Evolutionary conservation across 2,797 vertebrate genomes (phyloP).

Genomic region (Trematomus bernacchii): DNA sequence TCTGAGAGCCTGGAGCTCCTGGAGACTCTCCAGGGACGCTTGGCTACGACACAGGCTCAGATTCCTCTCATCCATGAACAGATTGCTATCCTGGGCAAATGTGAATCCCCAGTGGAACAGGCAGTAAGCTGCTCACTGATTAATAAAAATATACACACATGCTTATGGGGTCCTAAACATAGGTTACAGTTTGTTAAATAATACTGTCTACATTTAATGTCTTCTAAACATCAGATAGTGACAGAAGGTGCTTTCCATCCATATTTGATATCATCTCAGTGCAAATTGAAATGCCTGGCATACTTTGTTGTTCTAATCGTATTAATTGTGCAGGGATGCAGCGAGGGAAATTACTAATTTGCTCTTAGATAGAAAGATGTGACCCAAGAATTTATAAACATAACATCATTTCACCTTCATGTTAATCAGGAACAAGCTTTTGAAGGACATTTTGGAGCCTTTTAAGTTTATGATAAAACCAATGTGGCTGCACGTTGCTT

Average conservation of each 20-base stretch:
- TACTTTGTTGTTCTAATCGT: slow-evolving; percentile 45
- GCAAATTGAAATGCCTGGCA: slow-evolving; percentile 59
- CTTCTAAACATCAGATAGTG: slow-evolving; percentile 8
- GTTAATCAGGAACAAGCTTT: slow-evolving; percentile 20
- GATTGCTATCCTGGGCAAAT: slow-evolving; percentile 85
- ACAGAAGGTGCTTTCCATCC: neutral
- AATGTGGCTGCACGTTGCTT: neutral
- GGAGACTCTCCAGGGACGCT: slow-evolving; percentile 82
- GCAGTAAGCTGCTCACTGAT: slow-evolving; percentile 69
- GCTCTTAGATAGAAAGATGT: slow-evolving; percentile 48
- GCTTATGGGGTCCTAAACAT: neutral
- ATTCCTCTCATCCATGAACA: slow-evolving; percentile 87
- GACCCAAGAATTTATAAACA: slow-evolving; percentile 45
- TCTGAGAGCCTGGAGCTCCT: slow-evolving; percentile 82
- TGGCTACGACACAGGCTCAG: slow-evolving; percentile 79
- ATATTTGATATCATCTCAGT: slow-evolving; percentile 31
- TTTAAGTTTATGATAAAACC: slow-evolving; percentile 31
- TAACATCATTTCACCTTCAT: slow-evolving; percentile 42
- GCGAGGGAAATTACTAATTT: slow-evolving; percentile 50
- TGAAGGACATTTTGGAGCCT: slow-evolving; percentile 33
- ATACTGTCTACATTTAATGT: neutral
- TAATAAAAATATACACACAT: slow-evolving; percentile 19
- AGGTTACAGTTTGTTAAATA: slow-evolving; percentile 3
- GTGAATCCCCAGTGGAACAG: slow-evolving; percentile 79
- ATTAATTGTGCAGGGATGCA: slow-evolving; percentile 50